Base-by-base conservation (phyloP, 2,888 invertebrate species). In the Xanthorhoe designata region DNA sequence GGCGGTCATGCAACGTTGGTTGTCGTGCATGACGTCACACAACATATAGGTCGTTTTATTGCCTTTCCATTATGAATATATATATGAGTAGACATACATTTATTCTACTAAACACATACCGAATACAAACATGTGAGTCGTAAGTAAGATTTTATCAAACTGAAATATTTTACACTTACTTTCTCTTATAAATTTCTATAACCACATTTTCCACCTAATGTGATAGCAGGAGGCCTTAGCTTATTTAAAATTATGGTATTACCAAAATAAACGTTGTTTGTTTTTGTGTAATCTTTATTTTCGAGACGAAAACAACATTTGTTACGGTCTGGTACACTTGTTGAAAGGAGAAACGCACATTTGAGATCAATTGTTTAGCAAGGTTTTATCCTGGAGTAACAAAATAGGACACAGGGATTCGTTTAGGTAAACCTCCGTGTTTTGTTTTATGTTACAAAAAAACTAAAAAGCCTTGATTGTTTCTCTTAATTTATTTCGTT, bases 281-380 rank as follows among this genome's bases (percentile, higher is more conserved):
- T 42, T 9, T 42, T 42, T 42, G 58, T 50, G 38, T 54, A 54
- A 53, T 50, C 52, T 58, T 45, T 29, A 47, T 63, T 59, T 55
- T 50, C 65, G 70, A 72, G 68, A 72, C 78, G 78, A 82, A 85
- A 85, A 84, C 79, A 84, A 83, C 79, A 81, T 84, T 85, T 78
- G 77, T 78, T 71, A 78, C 78, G 85, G 81, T 83, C 84, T 84
- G 73, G 71, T 82, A 38, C 15, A 53, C 56, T 67, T 67, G 60
- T 63, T 62, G 51, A 60, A 56, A 42, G 51, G 51, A 61, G 61
- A 66, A 61, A 51, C 55, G 54, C 52, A 65, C 60, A 56, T 65
- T 65, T 60, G 52, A 56, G 56, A 61, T 61, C 61, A 65, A 61
- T 65, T 65, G 65, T 53, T 61, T 56, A 35, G 52, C 61, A 57